Percentiles rank a stretch among this genome's conserved stretches.
Evolutionary conservation across 1,140 invertebrate species (phyloP).

Genomic region (Colletes gigas): DNA sequence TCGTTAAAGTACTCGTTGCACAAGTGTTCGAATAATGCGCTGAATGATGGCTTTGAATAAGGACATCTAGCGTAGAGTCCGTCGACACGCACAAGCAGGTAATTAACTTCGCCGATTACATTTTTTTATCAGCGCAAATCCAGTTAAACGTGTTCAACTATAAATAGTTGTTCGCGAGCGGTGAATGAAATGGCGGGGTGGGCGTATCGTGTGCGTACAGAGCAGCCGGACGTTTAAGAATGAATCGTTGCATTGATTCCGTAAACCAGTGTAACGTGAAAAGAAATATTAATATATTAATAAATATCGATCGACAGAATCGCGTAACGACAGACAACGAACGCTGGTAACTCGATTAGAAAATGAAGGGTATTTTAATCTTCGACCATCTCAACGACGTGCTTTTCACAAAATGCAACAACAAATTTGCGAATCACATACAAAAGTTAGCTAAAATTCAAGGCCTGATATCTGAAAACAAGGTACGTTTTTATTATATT

Average conservation of each 20-base stretch:
- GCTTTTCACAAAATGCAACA: conserved; percentile 89
- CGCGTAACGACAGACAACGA: not conserved
- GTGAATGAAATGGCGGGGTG: conserved; percentile 2
- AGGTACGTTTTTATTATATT: conserved; percentile 59
- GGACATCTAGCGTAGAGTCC: conserved; percentile 9
- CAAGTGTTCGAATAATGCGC: conserved; percentile 7
- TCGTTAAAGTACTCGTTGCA: too few relatives aligned
- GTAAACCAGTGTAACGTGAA: not conserved
- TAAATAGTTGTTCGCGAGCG: not conserved
- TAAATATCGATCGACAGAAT: not conserved
- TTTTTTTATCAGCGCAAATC: conserved; percentile 11
- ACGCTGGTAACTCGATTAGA: conserved; percentile 5
- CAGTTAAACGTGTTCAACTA: not conserved
- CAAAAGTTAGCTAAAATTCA: conserved; percentile 84
- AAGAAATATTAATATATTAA: not conserved
- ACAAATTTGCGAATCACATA: conserved; percentile 87
- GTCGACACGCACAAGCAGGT: not conserved
- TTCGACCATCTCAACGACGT: conserved; percentile 92
- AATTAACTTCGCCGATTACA: not conserved
- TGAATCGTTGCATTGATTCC: not conserved
- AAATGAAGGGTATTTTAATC: conserved; percentile 88
- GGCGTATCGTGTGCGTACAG: not conserved
- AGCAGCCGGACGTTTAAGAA: not conserved
- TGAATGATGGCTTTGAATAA: not conserved
- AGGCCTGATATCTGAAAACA: conserved; percentile 81